Percentiles rank a stretch among this genome's conserved stretches.
Evolutionary conservation across 2,797 vertebrate species (phyloP).

Genomic region (Scolopax bukidnonensis): DNA sequence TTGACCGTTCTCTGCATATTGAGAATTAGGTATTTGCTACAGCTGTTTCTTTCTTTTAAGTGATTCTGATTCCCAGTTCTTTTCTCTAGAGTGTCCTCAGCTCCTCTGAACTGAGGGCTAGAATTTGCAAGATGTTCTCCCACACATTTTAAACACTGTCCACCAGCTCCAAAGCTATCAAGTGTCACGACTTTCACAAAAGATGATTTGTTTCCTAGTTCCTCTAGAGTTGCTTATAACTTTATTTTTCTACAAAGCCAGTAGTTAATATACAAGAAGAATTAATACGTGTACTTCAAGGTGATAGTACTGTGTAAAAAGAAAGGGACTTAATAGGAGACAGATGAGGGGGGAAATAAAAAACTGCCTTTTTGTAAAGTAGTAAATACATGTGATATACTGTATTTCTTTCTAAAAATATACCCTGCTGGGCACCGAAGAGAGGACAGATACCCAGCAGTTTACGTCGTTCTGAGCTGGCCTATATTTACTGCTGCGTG

Average conservation of each 20-base stretch:
- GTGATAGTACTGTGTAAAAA: neutral
- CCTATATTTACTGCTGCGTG: accelerated
- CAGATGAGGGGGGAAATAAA: neutral
- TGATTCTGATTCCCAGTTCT: neutral
- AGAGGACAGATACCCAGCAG: neutral
- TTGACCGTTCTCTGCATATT: neutral
- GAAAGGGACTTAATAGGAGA: neutral
- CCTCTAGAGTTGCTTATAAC: neutral
- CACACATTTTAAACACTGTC: neutral
- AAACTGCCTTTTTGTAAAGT: neutral
- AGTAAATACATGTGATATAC: neutral
- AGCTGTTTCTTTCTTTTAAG: neutral
- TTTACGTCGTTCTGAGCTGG: neutral
- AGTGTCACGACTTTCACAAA: neutral
- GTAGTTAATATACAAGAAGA: neutral
- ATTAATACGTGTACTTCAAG: accelerated
- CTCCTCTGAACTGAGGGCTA: neutral
- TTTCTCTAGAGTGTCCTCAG: neutral
- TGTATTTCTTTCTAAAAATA: neutral
- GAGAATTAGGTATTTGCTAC: neutral
- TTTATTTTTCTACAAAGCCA: neutral
- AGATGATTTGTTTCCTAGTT: neutral
- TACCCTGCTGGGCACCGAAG: neutral
- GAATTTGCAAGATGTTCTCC: neutral
- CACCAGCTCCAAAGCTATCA: neutral